Conservation (phyloP, 2,888 invertebrate species). For the Melolontha melolontha region DNA sequence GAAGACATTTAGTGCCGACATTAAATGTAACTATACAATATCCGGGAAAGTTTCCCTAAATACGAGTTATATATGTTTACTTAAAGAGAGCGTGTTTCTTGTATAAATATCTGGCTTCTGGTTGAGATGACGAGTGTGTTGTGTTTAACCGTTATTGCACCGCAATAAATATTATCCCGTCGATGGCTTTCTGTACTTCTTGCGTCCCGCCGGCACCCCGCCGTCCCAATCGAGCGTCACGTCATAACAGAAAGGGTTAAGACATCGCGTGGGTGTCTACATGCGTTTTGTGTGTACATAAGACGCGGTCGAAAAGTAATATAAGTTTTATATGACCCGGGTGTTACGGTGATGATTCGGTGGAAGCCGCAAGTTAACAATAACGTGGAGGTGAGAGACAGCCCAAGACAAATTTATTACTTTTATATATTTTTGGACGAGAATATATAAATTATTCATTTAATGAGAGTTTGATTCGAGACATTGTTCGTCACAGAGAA, state of each 20-base stretch:
- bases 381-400: no score
- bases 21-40: conserved; percentile 12
- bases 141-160: conserved; percentile 60
- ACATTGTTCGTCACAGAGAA: no score
- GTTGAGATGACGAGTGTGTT: conserved; percentile 56
- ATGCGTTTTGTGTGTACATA: no score
- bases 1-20: conserved; percentile 18
- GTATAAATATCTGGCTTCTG: conserved; percentile 60
- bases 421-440: no score
- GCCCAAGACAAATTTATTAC: no score
- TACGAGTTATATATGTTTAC: conserved; percentile 54
- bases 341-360: no score
- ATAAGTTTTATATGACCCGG: no score
- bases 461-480: no score
- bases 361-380: no score
- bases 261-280: no score
- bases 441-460: no score
- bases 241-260: conserved; percentile 15
- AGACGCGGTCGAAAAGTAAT: no score
- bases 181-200: not conserved
- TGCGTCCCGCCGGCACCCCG: not conserved
- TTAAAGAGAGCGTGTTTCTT: conserved; percentile 57
- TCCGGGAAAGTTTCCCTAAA: conserved; percentile 43
- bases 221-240: not conserved
- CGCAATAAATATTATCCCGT: conserved; percentile 56